phyloP scores from a whole-genome alignment of 2,888 invertebrate genomes.

The Macrosoma leucophasiata region DNA sequence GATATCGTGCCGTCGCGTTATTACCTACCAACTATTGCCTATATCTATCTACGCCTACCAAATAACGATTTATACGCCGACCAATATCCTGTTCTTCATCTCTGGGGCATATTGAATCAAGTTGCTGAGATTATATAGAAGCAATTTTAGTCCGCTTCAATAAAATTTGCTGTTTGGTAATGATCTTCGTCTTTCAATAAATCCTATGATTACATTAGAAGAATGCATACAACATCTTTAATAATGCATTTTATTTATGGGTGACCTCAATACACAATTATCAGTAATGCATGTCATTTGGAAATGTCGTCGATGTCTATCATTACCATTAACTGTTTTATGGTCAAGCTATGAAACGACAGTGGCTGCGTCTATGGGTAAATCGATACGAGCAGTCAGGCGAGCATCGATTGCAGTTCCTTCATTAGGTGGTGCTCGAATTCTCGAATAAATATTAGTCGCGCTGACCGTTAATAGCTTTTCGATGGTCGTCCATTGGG shows the following conservation, averaged over 20 bases:
- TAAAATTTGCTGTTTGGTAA: too few relatives aligned
- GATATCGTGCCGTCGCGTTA: slow-evolving; percentile 58
- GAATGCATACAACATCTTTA: too few relatives aligned
- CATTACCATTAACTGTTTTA: too few relatives aligned
- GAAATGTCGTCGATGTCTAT: too few relatives aligned
- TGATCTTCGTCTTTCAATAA: too few relatives aligned
- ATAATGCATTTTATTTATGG: too few relatives aligned
- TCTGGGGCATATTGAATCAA: too few relatives aligned
- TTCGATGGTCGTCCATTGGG: slow-evolving; percentile 44
- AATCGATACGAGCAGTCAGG: slow-evolving; percentile 50
- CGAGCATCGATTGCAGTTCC: slow-evolving; percentile 41
- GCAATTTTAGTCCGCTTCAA: too few relatives aligned
- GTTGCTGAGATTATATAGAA: too few relatives aligned
- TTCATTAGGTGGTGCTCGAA: slow-evolving; percentile 34
- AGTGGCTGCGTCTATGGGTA: slow-evolving; percentile 30
- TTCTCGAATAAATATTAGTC: slow-evolving; percentile 57
- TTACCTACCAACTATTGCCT: slow-evolving; percentile 60
- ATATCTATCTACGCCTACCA: slow-evolving; percentile 11
- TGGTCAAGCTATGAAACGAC: slow-evolving; percentile 25
- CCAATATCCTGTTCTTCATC: too few relatives aligned
- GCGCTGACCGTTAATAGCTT: slow-evolving; percentile 51
- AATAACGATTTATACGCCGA: slow-evolving; percentile 24
- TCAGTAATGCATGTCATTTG: slow-evolving; percentile 19
- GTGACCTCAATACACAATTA: too few relatives aligned
- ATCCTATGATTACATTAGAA: too few relatives aligned